phyloP scores from a whole-genome alignment of 2,888 invertebrate genomes.

The Polydrusus pterygomalis region DNA sequence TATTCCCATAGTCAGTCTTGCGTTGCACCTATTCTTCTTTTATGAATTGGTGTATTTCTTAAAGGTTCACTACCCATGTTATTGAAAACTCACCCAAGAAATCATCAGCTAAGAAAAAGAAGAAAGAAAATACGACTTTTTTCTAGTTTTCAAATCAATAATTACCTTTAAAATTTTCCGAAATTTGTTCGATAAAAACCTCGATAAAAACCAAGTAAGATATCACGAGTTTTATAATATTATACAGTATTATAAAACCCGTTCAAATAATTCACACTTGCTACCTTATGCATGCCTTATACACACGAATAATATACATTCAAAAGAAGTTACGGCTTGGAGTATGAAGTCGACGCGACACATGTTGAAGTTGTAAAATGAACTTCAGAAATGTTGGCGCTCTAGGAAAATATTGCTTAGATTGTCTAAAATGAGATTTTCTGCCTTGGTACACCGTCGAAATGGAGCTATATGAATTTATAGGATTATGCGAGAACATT shows the following conservation, averaged over 20 bases:
- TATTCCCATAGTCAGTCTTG: too few relatives aligned
- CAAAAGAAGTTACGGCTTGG: conserved; percentile 44
- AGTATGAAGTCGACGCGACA: conserved; percentile 47
- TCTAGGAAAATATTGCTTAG: conserved; percentile 40
- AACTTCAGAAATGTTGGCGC: conserved; percentile 40
- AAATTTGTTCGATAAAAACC: too few relatives aligned
- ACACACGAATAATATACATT: conserved; percentile 36
- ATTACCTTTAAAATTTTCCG: too few relatives aligned
- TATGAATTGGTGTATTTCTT: too few relatives aligned
- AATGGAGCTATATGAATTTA: conserved; percentile 46
- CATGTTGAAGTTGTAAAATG: conserved; percentile 55
- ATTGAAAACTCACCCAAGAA: too few relatives aligned
- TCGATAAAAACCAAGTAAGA: too few relatives aligned
- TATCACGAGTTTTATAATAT: too few relatives aligned
- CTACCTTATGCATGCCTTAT: conserved; percentile 37
- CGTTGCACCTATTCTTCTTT: too few relatives aligned
- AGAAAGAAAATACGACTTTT: too few relatives aligned
- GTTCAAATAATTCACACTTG: conserved; percentile 32
- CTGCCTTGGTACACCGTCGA: conserved; percentile 39
- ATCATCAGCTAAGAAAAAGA: too few relatives aligned
- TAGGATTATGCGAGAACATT: conserved; percentile 30
- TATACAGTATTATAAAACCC: neutral
- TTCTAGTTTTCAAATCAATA: too few relatives aligned
- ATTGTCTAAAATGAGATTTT: conserved; percentile 47
- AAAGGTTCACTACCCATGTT: too few relatives aligned